Evolutionary conservation across 2,113 vertebrate species (phyloP).

Genomic region (Hippocampus mohnikei): DNA sequence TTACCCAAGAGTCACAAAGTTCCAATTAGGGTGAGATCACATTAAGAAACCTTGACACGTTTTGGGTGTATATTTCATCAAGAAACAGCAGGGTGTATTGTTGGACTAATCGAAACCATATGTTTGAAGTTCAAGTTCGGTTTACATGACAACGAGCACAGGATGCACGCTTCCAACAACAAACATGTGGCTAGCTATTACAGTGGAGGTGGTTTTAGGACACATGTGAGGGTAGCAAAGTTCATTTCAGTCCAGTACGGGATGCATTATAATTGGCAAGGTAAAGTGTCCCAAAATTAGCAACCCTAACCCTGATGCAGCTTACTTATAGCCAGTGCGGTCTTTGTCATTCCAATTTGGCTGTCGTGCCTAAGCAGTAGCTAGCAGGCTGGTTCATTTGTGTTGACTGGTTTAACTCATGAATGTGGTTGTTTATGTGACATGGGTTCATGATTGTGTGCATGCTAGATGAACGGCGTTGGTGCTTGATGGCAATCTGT

Average conservation of each 20-base stretch:
- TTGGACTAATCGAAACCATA: conserved; percentile 44
- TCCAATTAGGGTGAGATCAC: conserved; percentile 50
- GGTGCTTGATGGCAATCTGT: neutral
- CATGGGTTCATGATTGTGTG: neutral
- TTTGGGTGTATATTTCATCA: conserved; percentile 44
- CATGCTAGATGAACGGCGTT: neutral
- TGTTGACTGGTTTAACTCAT: no score
- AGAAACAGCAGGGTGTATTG: conserved; percentile 33
- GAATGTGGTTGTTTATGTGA: neutral
- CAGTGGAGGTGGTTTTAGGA: conserved; percentile 29
- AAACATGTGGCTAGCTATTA: conserved; percentile 38
- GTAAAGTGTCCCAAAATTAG: no score
- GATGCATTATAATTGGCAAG: neutral
- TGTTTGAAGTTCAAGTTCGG: conserved; percentile 32
- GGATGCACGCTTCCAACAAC: conserved; percentile 39
- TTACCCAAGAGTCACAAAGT: conserved; percentile 55
- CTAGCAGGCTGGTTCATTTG: no score
- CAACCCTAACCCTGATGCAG: no score
- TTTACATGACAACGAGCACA: conserved; percentile 41
- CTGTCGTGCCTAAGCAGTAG: no score
- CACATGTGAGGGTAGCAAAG: conserved; percentile 15
- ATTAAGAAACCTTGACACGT: conserved; percentile 33
- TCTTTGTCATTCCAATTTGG: no score
- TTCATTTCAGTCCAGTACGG: neutral
- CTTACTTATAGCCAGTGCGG: no score